Percentiles rank a stretch among this genome's conserved stretches.
phyloP scores from a whole-genome alignment of 2,113 vertebrate species.

The Gallinago media region DNA sequence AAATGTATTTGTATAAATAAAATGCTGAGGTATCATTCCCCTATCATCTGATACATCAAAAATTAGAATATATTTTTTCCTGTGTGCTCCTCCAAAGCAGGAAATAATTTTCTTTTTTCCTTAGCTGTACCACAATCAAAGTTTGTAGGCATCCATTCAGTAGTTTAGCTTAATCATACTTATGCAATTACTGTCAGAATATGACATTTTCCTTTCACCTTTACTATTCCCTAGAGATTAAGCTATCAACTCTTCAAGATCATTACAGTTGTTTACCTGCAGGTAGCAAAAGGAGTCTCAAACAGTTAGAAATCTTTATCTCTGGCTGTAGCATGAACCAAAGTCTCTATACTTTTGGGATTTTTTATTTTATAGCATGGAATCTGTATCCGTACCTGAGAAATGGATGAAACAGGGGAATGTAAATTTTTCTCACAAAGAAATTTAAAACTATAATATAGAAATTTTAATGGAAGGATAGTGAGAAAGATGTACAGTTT shows the following conservation, averaged over 20 bases:
- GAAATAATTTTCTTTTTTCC: constrained; percentile 49
- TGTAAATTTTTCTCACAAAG: neutral
- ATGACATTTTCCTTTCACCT: constrained; percentile 73
- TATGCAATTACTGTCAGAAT: constrained; percentile 68
- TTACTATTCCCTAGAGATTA: constrained; percentile 54
- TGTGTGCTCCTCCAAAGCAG: constrained; percentile 12
- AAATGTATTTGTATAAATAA: constrained; percentile 2
- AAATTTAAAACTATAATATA: neutral
- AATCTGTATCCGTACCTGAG: rapidly evolving
- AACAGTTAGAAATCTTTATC: neutral
- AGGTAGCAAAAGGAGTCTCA: constrained; percentile 42
- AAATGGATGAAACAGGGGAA: neutral
- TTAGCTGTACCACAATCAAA: constrained; percentile 29
- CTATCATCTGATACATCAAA: constrained; percentile 6
- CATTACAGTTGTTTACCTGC: constrained; percentile 58
- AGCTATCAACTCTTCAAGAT: constrained; percentile 67
- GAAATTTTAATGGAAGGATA: neutral
- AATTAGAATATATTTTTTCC: constrained; percentile 38
- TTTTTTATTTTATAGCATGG: neutral
- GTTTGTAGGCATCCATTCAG: constrained; percentile 17
- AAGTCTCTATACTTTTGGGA: neutral
- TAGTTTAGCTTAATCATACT: constrained; percentile 64
- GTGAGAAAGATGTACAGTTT: neutral
- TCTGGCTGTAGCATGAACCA: neutral
- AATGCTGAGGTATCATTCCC: neutral